Evolutionary conservation across 2,888 invertebrate genomes (phyloP).

Genomic region (Yponomeuta plumbellus): DNA sequence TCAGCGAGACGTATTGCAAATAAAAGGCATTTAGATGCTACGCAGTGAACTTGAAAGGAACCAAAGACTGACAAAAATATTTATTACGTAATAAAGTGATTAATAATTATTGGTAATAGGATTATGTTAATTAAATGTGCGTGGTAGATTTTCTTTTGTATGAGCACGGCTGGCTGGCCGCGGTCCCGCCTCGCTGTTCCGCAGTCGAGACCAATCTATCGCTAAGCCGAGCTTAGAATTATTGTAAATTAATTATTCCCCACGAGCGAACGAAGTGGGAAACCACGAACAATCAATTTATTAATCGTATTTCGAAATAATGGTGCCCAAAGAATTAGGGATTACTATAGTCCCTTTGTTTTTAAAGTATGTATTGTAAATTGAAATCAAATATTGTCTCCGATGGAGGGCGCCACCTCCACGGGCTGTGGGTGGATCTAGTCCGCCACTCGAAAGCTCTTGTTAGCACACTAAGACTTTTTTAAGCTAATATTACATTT

Average conservation of each 20-base stretch:
- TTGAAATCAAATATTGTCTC: neutral
- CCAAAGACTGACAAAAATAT: constrained; percentile 69
- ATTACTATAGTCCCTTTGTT: neutral
- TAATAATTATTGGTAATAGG: constrained; percentile 55
- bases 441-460: constrained; percentile 1
- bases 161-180: neutral
- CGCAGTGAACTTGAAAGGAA: constrained; percentile 60
- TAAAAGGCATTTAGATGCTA: constrained; percentile 42
- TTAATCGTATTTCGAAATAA: neutral
- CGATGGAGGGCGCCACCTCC: neutral
- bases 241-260: neutral
- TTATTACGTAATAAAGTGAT: constrained; percentile 39
- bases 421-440: neutral
- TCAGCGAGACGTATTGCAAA: neutral
- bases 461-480: constrained; percentile 6
- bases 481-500: constrained; percentile 9
- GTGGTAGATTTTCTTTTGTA: constrained; percentile 17
- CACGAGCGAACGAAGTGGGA: neutral
- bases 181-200: neutral
- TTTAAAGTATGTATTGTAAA: neutral
- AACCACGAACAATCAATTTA: neutral
- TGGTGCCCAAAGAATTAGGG: neutral
- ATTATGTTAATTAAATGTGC: constrained; percentile 40
- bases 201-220: neutral
- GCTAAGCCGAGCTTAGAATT: neutral